Evolutionary conservation across 2,888 invertebrate genomes (phyloP), one percentile per base, ranked within the genome.

Genomic region (Drosophila tanythrix): DNA sequence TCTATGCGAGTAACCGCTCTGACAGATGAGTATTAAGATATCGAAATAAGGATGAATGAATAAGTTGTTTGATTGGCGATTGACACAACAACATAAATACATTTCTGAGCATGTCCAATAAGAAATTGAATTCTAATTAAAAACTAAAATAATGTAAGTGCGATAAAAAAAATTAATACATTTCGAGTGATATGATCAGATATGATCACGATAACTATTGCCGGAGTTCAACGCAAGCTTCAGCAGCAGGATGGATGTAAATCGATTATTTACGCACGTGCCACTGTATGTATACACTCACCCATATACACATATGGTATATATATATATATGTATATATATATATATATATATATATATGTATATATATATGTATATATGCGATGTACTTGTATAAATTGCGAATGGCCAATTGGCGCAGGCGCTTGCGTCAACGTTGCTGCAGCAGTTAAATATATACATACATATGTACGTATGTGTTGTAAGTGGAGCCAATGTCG

Each of bases 261-360:
- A 78, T 78, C 70, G 79, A 78, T 78, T 64, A 33, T 62, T 65
- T 21, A 65, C 70, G 79, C 74, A 78, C 74, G 79, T 78, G 79
- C 43, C 69, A 60, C 60, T 64, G 40, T 29, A 27, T 7, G 27
- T 27, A 27, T 6, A 27, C 21, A 18, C 53, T 5, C 55, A 21
- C 8, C 43, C 31, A 62, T 18, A 21, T 5, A n/a, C 21, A 25
- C 5, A 43, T 3, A 18, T 21, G 21, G 21, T 3, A 40, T 18
- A 58, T 36, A 29, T 6, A 63, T 25, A n/a, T 21, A 25, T 36
- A 53, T 6, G 53, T 36, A 40, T 18, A 11, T 27, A 59, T n/a
- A 13, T 21, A 18, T 13, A 29, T 46, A 5, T 51, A 13, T 21
- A 18, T 13, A 29, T 46, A 7, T 51, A 33, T 40, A 21, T 52